Percentiles rank a stretch among this genome's conserved stretches.
These are phyloP conservation scores for Flabesymbios commensalis DNA, from an alignment of 2,888 invertebrate genomes.

Conservation along the genomic window DNA sequence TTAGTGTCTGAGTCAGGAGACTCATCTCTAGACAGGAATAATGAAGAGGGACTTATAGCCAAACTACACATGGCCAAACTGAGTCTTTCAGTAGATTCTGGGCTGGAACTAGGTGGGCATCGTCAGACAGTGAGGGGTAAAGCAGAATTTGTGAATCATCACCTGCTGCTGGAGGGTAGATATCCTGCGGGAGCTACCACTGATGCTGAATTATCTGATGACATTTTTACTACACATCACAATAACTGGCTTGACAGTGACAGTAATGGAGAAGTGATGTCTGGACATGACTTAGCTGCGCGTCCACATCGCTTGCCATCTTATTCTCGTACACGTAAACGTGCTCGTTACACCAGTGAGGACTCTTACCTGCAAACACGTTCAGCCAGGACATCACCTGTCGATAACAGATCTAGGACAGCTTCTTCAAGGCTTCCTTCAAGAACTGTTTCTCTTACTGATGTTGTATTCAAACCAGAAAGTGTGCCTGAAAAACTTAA, in stretches of 20 bases:
- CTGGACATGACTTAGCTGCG: no score
- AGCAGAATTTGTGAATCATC: background rate
- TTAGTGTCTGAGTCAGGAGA: no score
- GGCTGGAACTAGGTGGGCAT: background rate
- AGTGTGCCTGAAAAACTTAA: constrained; percentile 85
- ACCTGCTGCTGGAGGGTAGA: background rate
- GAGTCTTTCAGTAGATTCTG: constrained; percentile 8
- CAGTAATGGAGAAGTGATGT: no score
- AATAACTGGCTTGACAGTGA: constrained; percentile 3
- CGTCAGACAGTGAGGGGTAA: background rate
- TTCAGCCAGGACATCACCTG: background rate
- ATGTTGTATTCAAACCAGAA: constrained; percentile 70
- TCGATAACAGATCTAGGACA: background rate
- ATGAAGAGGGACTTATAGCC: no score
- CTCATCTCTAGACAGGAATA: no score
- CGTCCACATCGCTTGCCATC: no score
- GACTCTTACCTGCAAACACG: background rate
- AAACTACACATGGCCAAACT: no score
- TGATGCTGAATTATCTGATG: background rate
- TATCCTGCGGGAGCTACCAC: background rate
- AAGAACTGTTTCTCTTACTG: constrained; percentile 29
- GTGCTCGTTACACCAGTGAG: background rate
- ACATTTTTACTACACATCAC: background rate
- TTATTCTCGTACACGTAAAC: no score
- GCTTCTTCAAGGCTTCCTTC: constrained; percentile 22